Conservation (phyloP, 2,888 invertebrate species). For the Oscheius sp. region DNA sequence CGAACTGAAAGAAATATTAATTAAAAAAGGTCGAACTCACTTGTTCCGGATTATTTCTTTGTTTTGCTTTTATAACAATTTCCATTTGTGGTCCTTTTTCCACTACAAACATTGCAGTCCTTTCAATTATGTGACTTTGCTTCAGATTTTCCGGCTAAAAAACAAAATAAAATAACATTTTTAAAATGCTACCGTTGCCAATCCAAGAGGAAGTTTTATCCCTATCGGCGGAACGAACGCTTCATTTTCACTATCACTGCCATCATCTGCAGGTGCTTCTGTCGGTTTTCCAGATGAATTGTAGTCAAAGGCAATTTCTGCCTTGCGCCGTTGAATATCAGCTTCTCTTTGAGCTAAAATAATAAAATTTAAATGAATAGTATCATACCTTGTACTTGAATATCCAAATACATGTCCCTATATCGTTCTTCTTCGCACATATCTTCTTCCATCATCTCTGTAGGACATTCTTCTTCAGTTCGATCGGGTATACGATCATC, state of each 20-base stretch:
- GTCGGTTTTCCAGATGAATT: conserved; percentile 13
- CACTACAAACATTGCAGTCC: conserved; percentile 80
- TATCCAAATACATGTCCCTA: conserved; percentile 86
- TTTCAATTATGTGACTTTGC: conserved; percentile 84
- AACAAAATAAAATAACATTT: too few relatives aligned
- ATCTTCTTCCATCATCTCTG: conserved; percentile 83
- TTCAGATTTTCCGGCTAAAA: conserved; percentile 67
- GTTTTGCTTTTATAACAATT: conserved; percentile 96
- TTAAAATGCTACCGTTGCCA: conserved; percentile 74
- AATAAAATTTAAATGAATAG: neutral
- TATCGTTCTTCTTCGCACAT: conserved; percentile 95
- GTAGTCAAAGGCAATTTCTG: conserved; percentile 75
- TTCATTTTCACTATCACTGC: conserved; percentile 75
- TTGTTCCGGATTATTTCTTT: conserved; percentile 76
- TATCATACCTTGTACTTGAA: conserved; percentile 78
- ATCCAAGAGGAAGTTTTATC: conserved; percentile 83
- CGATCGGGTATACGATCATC: conserved; percentile 78
- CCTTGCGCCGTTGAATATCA: conserved; percentile 77
- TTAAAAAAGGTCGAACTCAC: conserved; percentile 16
- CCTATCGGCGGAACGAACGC: conserved; percentile 82
- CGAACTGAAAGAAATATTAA: conserved; percentile 80
- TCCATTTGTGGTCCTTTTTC: conserved; percentile 91
- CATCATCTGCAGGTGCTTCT: conserved; percentile 20
- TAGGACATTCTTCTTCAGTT: conserved; percentile 55
- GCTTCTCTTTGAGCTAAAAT: conserved; percentile 41